Percentiles rank a stretch among this genome's conserved stretches.
phyloP scores from a whole-genome alignment of 2,113 vertebrate species.

The Platysternon megacephalum region DNA sequence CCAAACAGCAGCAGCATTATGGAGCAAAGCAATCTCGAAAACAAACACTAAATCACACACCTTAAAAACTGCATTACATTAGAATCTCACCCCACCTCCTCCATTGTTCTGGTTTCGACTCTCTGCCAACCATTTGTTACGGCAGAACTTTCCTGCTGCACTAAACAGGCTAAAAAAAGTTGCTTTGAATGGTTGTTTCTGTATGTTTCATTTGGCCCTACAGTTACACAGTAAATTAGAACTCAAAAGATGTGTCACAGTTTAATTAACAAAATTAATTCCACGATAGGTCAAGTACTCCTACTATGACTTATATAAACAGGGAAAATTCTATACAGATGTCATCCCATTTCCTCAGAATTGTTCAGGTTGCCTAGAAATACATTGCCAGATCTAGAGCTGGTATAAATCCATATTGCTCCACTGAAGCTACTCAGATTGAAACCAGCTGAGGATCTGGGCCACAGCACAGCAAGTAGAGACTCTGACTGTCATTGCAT shows the following conservation, averaged over 20 bases:
- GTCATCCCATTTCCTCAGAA: neutral
- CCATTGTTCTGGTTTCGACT: neutral
- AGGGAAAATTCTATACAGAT: neutral
- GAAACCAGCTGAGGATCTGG: constrained; percentile 66
- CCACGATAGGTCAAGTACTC: neutral
- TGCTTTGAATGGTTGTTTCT: neutral
- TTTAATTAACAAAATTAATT: neutral
- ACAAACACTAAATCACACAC: neutral
- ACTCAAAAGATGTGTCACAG: neutral
- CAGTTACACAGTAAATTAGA: neutral
- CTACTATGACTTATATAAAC: neutral
- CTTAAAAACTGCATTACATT: neutral
- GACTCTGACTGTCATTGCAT: constrained; percentile 38
- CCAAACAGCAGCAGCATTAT: neutral
- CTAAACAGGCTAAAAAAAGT: neutral
- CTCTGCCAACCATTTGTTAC: neutral
- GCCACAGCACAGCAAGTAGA: constrained; percentile 59
- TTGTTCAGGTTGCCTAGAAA: constrained; percentile 9
- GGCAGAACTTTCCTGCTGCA: neutral
- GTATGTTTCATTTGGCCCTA: neutral
- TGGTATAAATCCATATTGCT: constrained; percentile 55
- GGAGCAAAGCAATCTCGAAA: neutral
- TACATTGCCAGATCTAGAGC: constrained; percentile 40
- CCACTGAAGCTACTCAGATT: constrained; percentile 32
- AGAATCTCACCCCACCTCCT: neutral